Percentiles rank a stretch among this genome's conserved stretches.
These are phyloP conservation scores for Neosilurus mollespiculum DNA, from an alignment of 2,797 vertebrate genomes.

Conservation along the genomic window DNA sequence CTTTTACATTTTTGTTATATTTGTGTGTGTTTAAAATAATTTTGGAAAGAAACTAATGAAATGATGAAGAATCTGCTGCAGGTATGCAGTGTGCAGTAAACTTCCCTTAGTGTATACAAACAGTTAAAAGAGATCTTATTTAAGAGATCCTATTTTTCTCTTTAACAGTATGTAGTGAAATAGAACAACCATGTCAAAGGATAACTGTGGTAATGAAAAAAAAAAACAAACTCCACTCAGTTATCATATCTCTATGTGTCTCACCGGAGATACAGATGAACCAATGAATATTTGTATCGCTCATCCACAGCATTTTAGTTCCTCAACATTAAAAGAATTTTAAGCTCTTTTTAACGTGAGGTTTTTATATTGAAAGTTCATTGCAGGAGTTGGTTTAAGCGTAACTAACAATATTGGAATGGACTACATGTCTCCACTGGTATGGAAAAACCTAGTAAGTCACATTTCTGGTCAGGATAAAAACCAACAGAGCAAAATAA, in stretches of 20 bases:
- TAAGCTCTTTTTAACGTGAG: background rate
- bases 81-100: background rate
- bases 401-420: background rate
- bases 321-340: background rate
- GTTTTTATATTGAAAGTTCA: background rate
- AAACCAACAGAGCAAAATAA: no score
- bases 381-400: background rate
- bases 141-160: background rate
- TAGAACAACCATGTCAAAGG: conserved; percentile 18
- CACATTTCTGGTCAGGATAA: no score
- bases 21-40: background rate
- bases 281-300: background rate
- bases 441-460: no score
- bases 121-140: background rate
- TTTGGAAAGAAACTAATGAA: background rate
- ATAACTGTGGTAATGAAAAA: conserved; percentile 17
- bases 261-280: conserved; percentile 6
- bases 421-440: background rate
- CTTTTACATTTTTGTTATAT: background rate
- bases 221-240: background rate
- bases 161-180: background rate
- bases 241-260: background rate
- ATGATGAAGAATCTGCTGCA: background rate
- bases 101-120: background rate
- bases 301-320: background rate